phyloP scores from a whole-genome alignment of 2,797 vertebrate genomes.

The Chlorospingus semifuscus region DNA sequence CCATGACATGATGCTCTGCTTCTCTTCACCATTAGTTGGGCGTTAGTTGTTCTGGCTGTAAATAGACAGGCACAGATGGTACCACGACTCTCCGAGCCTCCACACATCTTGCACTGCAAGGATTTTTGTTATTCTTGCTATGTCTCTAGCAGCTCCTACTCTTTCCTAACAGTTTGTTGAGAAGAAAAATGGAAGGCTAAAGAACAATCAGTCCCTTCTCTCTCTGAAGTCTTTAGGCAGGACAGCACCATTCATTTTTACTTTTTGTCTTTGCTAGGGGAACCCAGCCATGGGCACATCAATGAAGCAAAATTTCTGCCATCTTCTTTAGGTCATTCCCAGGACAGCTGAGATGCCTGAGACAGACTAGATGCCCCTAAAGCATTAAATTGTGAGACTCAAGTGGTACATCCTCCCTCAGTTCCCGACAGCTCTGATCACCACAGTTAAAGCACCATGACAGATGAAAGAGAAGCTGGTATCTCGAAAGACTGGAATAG shows the following conservation, averaged over 20 bases:
- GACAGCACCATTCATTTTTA: background rate
- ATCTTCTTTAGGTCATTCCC: background rate
- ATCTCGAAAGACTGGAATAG: background rate
- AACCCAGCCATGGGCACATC: background rate
- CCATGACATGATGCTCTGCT: slow-evolving; percentile 49
- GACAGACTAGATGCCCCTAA: background rate
- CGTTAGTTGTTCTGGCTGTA: slow-evolving; percentile 66
- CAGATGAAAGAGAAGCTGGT: background rate
- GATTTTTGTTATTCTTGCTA: slow-evolving; percentile 63
- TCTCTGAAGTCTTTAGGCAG: background rate
- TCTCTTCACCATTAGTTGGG: slow-evolving; percentile 57
- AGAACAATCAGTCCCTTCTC: slow-evolving; percentile 41
- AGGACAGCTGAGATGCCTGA: background rate
- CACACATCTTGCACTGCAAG: slow-evolving; percentile 54
- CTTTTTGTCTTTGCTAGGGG: background rate
- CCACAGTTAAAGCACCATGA: background rate
- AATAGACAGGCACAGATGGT: slow-evolving; percentile 70
- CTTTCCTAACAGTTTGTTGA: slow-evolving; percentile 39
- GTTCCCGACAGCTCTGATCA: background rate
- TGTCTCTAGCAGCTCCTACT: slow-evolving; percentile 58
- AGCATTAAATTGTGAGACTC: background rate
- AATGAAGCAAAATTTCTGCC: background rate
- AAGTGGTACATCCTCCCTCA: background rate
- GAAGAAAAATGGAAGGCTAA: slow-evolving; percentile 20
- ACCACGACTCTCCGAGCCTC: slow-evolving; percentile 49